These are phyloP conservation scores for Syndactyla subalaris DNA, from an alignment of 2,797 vertebrate genomes.

Conservation along the genomic window DNA sequence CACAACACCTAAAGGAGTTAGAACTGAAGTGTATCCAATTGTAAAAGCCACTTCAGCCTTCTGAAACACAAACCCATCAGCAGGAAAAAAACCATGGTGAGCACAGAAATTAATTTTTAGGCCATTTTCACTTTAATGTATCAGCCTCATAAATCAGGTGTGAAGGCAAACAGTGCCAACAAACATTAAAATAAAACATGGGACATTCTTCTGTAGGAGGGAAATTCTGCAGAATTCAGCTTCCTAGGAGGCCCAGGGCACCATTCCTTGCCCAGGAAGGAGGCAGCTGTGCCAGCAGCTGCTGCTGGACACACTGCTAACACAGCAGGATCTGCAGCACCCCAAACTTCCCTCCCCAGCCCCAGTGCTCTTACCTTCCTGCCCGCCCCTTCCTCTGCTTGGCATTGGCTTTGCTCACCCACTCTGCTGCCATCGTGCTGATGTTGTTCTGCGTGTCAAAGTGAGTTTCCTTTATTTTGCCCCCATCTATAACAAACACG, in stretches of 20 bases:
- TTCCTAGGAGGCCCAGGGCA: background rate
- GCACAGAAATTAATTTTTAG: background rate
- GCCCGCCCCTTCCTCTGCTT: slow-evolving; percentile 97
- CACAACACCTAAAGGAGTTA: background rate
- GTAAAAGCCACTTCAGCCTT: background rate
- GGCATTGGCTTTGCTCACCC: slow-evolving; percentile 97
- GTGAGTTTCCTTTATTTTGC: slow-evolving; percentile 97
- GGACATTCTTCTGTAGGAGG: background rate
- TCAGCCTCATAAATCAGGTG: background rate
- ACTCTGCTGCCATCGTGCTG: slow-evolving; percentile 95
- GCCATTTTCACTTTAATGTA: background rate
- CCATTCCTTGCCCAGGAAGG: background rate
- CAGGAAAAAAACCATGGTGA: background rate
- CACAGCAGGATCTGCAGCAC: background rate
- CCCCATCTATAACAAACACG: slow-evolving; percentile 95
- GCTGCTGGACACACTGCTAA: accelerated
- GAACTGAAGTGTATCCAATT: background rate
- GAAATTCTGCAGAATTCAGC: background rate
- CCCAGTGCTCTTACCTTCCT: slow-evolving; percentile 82
- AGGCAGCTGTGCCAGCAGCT: background rate
- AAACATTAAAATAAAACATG: background rate
- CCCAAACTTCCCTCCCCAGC: background rate
- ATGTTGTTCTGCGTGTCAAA: slow-evolving; percentile 98
- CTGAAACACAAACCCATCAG: background rate
- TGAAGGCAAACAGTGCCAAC: background rate